Conservation (phyloP, 2,888 invertebrate genomes). For the Periphyllus acericola region DNA sequence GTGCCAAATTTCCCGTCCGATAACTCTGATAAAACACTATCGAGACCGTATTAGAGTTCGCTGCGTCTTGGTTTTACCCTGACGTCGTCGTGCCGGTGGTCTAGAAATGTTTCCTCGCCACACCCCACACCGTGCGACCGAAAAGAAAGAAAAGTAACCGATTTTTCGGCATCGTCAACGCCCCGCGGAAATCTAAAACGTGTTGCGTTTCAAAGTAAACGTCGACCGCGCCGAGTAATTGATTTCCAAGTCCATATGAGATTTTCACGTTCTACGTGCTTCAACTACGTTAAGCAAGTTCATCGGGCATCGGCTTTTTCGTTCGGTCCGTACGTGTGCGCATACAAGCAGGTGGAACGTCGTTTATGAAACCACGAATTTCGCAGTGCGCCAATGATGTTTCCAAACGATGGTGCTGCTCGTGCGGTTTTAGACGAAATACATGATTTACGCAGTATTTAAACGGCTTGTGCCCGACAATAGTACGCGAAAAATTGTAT, state of each 20-base stretch:
- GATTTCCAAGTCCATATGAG: slow-evolving; percentile 21
- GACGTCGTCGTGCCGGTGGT: neutral
- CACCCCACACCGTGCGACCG: neutral
- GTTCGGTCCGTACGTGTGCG: no score
- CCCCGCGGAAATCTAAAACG: slow-evolving; percentile 33
- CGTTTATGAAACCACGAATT: neutral
- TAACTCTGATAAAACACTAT: neutral
- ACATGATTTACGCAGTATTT: no score
- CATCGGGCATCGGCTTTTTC: neutral
- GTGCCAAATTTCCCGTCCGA: slow-evolving; percentile 5
- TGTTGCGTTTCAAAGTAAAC: slow-evolving; percentile 35
- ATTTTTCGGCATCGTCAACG: neutral
- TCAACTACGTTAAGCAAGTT: neutral
- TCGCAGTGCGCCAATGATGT: neutral
- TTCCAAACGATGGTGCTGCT: no score
- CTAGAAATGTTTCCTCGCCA: neutral
- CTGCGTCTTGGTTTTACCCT: neutral
- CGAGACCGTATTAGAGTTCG: neutral
- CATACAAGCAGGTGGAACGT: no score
- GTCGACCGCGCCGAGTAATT: neutral
- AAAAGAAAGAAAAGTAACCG: neutral
- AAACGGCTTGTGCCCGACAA: no score
- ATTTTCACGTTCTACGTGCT: neutral
- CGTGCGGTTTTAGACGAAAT: no score
- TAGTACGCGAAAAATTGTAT: no score